These are phyloP conservation scores for Drosophila guanche DNA, from an alignment of 1,140 invertebrate genomes.

Conservation along the genomic window DNA sequence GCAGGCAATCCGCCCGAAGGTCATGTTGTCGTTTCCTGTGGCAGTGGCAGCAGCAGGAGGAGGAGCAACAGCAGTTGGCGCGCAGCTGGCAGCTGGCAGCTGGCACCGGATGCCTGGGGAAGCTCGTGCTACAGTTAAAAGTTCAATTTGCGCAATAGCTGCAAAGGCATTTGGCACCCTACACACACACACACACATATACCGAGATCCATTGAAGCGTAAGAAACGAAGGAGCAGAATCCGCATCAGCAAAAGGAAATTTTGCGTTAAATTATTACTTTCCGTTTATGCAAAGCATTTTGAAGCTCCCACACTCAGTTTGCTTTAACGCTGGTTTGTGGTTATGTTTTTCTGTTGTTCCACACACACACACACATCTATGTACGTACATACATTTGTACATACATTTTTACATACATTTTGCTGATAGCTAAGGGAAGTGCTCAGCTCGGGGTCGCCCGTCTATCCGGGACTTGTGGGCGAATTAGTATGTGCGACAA, in stretches of 20 bases:
- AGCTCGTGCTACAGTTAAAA: constrained; percentile 80
- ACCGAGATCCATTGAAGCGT: constrained; percentile 68
- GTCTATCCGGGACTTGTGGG: constrained; percentile 49
- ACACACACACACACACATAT: constrained; percentile 22
- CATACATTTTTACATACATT: not conserved
- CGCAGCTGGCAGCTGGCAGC: constrained; percentile 52
- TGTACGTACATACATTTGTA: not conserved
- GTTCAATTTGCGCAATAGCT: constrained; percentile 77
- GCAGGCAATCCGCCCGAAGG: constrained; percentile 65
- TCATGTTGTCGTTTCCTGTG: constrained; percentile 72
- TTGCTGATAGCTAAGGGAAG: constrained; percentile 6
- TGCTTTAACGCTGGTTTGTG: constrained; percentile 57
- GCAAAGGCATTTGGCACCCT: constrained; percentile 61
- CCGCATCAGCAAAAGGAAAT: constrained; percentile 75
- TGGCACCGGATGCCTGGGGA: constrained; percentile 75
- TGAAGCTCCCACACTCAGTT: constrained; percentile 65
- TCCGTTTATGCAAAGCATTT: constrained; percentile 81
- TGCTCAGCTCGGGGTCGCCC: constrained; percentile 13
- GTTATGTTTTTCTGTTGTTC: constrained; percentile 55
- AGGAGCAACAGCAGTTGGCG: constrained; percentile 49
- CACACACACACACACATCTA: constrained; percentile 17
- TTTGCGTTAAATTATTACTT: constrained; percentile 83
- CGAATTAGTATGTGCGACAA: constrained; percentile 82
- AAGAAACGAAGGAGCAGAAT: constrained; percentile 58
- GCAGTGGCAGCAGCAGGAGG: constrained; percentile 30